phyloP scores from a whole-genome alignment of 2,113 vertebrate genomes.

The Tylochromis polylepis region DNA sequence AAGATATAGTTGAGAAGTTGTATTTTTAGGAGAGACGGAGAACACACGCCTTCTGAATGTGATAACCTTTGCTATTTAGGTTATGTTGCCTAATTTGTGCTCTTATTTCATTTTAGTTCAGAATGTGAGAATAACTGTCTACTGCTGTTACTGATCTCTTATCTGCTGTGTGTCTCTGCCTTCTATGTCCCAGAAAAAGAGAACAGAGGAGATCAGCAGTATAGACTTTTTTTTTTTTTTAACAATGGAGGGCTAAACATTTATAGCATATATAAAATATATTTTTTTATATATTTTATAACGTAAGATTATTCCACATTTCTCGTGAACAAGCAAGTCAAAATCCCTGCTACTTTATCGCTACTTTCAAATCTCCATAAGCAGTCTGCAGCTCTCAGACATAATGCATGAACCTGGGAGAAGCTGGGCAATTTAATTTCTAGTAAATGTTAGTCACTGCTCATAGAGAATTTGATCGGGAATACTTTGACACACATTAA shows the following conservation, averaged over 20 bases:
- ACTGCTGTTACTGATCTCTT: neutral
- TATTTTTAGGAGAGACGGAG: neutral
- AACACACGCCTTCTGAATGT: neutral
- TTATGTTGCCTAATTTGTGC: neutral
- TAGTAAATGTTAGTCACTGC: neutral
- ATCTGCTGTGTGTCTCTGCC: neutral
- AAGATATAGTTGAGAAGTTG: neutral
- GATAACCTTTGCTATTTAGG: neutral
- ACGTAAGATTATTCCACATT: neutral
- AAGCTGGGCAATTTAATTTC: neutral
- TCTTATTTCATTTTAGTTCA: too few species aligned
- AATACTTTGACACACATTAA: neutral
- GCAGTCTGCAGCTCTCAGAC: neutral
- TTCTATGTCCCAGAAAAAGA: neutral
- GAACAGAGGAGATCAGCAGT: neutral
- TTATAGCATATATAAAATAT: neutral
- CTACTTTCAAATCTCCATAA: neutral
- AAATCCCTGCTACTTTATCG: neutral
- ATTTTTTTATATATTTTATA: neutral
- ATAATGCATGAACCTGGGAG: neutral
- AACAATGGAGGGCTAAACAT: neutral
- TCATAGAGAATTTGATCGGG: neutral
- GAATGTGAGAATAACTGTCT: neutral
- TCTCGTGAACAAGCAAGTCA: neutral
- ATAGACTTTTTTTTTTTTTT: neutral